phyloP scores from a whole-genome alignment of 2,888 invertebrate genomes.

The Thera britannica region DNA sequence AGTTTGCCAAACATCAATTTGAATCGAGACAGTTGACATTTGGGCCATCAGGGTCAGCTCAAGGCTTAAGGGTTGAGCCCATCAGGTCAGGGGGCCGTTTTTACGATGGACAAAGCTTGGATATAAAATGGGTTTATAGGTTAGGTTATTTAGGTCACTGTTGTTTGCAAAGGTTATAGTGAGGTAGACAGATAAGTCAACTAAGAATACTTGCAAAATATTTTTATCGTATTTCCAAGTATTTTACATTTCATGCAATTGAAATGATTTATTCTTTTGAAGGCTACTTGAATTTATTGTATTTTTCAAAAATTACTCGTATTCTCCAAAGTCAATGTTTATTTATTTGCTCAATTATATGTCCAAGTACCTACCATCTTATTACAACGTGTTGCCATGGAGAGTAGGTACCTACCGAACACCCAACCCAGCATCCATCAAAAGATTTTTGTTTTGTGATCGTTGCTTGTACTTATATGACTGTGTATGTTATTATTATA shows the following conservation, averaged over 20 bases:
- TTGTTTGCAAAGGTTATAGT: slow-evolving; percentile 27
- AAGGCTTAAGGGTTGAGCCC: slow-evolving; percentile 54
- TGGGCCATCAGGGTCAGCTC: slow-evolving; percentile 61
- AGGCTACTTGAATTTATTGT: no score
- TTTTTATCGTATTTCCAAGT: no score
- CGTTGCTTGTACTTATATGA: background rate
- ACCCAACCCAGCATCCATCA: background rate
- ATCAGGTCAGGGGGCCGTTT: slow-evolving; percentile 66
- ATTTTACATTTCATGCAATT: no score
- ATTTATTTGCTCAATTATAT: no score
- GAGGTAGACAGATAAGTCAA: no score
- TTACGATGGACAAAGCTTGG: slow-evolving; percentile 58
- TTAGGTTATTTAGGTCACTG: slow-evolving; percentile 37
- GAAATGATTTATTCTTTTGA: no score
- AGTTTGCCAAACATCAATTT: slow-evolving; percentile 47
- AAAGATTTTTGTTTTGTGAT: slow-evolving; percentile 19
- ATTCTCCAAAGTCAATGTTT: no score
- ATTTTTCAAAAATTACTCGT: no score
- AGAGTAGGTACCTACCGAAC: background rate
- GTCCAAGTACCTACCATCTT: no score
- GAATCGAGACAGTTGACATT: slow-evolving; percentile 57
- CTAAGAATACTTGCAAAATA: no score
- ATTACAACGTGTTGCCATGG: no score
- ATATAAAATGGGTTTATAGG: slow-evolving; percentile 37
- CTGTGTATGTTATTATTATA: slow-evolving; percentile 24